These are phyloP conservation scores for Geodia barretti DNA, from an alignment of 37 sponge, comb jelly and placozoan genomes.

Conservation along the genomic window DNA sequence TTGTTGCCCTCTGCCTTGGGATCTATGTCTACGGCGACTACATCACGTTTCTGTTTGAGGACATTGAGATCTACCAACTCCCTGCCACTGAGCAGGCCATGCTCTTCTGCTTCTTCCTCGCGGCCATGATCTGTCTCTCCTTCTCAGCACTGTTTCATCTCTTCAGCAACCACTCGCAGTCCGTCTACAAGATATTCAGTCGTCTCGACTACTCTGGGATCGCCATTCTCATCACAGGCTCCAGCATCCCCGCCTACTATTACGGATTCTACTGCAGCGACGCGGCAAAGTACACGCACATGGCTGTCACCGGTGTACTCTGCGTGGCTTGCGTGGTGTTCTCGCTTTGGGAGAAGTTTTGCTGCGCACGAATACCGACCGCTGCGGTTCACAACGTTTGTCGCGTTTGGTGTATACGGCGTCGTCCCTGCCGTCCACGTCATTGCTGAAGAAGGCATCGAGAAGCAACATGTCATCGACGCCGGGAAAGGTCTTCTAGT, in stretches of 20 bases:
- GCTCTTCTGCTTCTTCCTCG: conserved; percentile 76
- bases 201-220: conserved; percentile 95
- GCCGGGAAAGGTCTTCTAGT: conserved; percentile 49
- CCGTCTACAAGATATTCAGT: conserved; percentile 55
- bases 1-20: conserved; percentile 59
- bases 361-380: conserved; percentile 66
- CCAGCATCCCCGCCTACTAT: conserved; percentile 88
- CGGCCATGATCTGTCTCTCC: conserved; percentile 81
- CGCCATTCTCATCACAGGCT: conserved; percentile 88
- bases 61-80: conserved; percentile 49
- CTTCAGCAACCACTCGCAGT: conserved; percentile 80
- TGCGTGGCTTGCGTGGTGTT: conserved; percentile 63
- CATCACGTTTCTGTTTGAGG: conserved; percentile 61
- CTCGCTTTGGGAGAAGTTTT: conserved; percentile 77
- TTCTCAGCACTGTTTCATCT: conserved; percentile 87
- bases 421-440: conserved; percentile 81
- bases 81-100: conserved; percentile 83
- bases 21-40: conserved; percentile 63
- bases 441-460: conserved; percentile 48
- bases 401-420: conserved; percentile 84
- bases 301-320: conserved; percentile 49
- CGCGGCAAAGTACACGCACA: conserved; percentile 40
- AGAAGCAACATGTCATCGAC: conserved; percentile 18
- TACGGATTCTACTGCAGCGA: conserved; percentile 89
- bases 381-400: conserved; percentile 73